Evolutionary conservation across 2,888 invertebrate genomes (phyloP).

Genomic region (Dromius quadrimaculatus): DNA sequence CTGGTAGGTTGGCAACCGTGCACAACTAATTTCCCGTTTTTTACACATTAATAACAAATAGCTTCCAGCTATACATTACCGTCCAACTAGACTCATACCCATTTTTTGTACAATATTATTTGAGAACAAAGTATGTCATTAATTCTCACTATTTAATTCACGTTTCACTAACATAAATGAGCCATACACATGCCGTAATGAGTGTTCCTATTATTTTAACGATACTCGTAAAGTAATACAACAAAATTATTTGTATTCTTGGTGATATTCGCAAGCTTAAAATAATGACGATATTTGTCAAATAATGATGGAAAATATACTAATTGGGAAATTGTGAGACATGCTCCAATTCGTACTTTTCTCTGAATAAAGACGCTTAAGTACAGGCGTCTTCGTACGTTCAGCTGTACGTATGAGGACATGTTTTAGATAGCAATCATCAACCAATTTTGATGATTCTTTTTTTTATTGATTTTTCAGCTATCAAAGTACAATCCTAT

Average conservation of each 20-base stretch:
- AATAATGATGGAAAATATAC: too few species aligned
- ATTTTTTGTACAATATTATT: conserved; percentile 32
- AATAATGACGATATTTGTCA: neutral
- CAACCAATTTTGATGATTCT: too few species aligned
- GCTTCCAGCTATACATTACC: conserved; percentile 24
- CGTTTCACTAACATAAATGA: conserved; percentile 41
- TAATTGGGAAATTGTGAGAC: too few species aligned
- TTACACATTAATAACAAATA: conserved; percentile 40
- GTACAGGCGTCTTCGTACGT: too few species aligned
- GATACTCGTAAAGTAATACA: conserved; percentile 36
- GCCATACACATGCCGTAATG: conserved; percentile 27
- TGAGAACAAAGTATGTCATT: conserved; percentile 35
- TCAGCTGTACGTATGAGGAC: too few species aligned
- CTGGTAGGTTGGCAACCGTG: conserved; percentile 44
- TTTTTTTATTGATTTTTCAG: too few species aligned
- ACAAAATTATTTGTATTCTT: conserved; percentile 24
- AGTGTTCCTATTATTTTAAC: conserved; percentile 45
- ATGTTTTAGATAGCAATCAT: too few species aligned
- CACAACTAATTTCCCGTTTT: conserved; percentile 46
- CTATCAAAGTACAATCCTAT: too few species aligned
- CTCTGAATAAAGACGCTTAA: too few species aligned
- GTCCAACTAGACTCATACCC: neutral
- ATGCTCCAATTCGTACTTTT: too few species aligned
- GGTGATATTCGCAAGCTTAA: conserved; percentile 19
- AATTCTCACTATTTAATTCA: conserved; percentile 39